Conservation (phyloP, 2,888 invertebrate genomes). For the Notodonta ziczac region DNA sequence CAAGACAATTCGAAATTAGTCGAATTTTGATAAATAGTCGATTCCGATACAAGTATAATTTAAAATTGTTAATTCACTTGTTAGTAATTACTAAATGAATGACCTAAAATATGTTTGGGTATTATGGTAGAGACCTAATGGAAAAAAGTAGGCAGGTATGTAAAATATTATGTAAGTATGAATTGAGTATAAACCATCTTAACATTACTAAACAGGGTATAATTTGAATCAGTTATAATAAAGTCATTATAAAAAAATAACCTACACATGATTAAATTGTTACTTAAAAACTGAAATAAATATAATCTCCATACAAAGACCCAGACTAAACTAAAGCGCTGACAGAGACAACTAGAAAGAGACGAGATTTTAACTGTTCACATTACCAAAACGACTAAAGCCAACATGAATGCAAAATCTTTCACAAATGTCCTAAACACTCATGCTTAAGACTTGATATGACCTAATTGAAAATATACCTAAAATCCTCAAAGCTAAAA, state of each 20-base stretch:
- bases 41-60: background rate
- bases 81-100: too few relatives aligned
- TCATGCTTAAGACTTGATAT: background rate
- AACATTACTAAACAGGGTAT: slow-evolving; percentile 1
- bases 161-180: background rate
- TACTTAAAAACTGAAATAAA: slow-evolving; percentile 3
- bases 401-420: background rate
- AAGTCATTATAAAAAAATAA: background rate
- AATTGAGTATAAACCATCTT: background rate
- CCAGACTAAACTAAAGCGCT: slow-evolving; percentile 5
- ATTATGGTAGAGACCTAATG: background rate
- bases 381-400: background rate
- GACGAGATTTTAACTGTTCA: background rate
- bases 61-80: background rate
- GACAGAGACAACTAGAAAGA: background rate
- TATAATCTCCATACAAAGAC: background rate
- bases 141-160: background rate
- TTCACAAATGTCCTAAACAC: too few relatives aligned
- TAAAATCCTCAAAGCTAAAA: background rate
- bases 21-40: background rate
- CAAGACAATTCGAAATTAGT: background rate
- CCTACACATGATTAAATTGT: slow-evolving; percentile 6
- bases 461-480: background rate
- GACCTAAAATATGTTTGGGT: background rate
- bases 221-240: slow-evolving; percentile 6